A percentile compares a stretch with the other conserved stretches of the same genome.
phyloP scores from a whole-genome alignment of 1,140 invertebrate species.

The Lucilia sericata region DNA sequence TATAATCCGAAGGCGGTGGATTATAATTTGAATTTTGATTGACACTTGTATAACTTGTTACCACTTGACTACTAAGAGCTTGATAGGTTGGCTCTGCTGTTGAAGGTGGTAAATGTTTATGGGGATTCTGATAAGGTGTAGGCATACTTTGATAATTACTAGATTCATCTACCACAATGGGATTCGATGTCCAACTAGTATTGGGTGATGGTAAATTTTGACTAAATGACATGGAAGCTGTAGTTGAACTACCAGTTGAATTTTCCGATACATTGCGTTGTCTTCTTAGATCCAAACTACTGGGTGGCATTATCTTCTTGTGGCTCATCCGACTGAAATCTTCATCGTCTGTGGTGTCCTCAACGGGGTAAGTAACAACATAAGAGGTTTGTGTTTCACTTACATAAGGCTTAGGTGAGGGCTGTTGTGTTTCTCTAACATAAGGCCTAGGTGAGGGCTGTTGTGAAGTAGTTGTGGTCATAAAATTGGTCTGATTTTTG shows the following conservation, averaged over 20 bases:
- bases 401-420: slow-evolving; percentile 42
- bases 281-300: slow-evolving; percentile 22
- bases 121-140: not conserved
- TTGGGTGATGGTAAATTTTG: slow-evolving; percentile 48
- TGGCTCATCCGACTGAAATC: slow-evolving; percentile 48
- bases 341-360: slow-evolving; percentile 57
- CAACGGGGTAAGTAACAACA: slow-evolving; percentile 62
- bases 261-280: slow-evolving; percentile 57
- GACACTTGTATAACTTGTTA: not conserved
- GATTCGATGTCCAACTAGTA: slow-evolving; percentile 64
- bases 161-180: slow-evolving; percentile 49
- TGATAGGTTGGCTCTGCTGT: not conserved
- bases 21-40: not conserved
- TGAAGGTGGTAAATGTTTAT: not conserved
- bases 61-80: not conserved
- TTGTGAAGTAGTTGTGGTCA: not conserved
- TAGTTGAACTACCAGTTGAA: slow-evolving; percentile 50
- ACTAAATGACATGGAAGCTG: slow-evolving; percentile 16
- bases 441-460: slow-evolving; percentile 23
- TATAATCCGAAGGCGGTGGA: not conserved
- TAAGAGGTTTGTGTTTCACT: slow-evolving; percentile 58
- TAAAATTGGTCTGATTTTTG: slow-evolving; percentile 23
- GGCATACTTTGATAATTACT: slow-evolving; percentile 1
- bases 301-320: not conserved
- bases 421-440: not conserved